These are phyloP conservation scores for Panulirus ornatus DNA, from an alignment of 1,140 invertebrate genomes.

Conservation along the genomic window DNA sequence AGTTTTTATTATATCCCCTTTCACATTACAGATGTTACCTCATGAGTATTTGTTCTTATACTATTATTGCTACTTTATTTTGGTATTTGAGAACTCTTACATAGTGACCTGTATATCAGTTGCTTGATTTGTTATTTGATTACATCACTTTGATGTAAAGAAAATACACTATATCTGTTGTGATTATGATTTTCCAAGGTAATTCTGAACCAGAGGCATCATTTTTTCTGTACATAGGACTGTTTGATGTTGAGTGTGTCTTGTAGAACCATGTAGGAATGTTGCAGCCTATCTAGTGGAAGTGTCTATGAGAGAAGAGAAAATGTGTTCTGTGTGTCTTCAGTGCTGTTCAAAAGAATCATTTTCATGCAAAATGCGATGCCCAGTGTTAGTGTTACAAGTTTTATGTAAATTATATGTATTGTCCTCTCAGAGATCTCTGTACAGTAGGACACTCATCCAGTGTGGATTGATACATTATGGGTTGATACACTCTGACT, in stretches of 20 bases:
- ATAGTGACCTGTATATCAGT: not conserved
- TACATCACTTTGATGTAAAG: not conserved
- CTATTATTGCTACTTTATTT: not conserved
- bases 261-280: slow-evolving; percentile 37
- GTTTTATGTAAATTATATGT: slow-evolving; percentile 56
- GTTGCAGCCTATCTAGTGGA: slow-evolving; percentile 50
- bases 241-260: slow-evolving; percentile 61
- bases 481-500: not conserved
- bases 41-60: not conserved
- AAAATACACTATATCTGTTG: slow-evolving; percentile 24
- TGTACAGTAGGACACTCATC: slow-evolving; percentile 31
- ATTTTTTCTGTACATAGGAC: slow-evolving; percentile 59
- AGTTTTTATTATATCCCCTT: not conserved
- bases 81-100: not conserved
- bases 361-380: slow-evolving; percentile 36
- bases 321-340: slow-evolving; percentile 41
- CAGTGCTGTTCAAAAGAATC: slow-evolving; percentile 39
- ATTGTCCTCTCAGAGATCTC: slow-evolving; percentile 39
- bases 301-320: slow-evolving; percentile 35
- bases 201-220: slow-evolving; percentile 13
- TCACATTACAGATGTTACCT: not conserved
- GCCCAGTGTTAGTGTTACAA: slow-evolving; percentile 49
- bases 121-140: not conserved
- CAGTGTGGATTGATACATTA: not conserved
- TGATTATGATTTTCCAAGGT: slow-evolving; percentile 47